phyloP scores from a whole-genome alignment of 2,113 vertebrate genomes.

The Microcebus ravelobensis region DNA sequence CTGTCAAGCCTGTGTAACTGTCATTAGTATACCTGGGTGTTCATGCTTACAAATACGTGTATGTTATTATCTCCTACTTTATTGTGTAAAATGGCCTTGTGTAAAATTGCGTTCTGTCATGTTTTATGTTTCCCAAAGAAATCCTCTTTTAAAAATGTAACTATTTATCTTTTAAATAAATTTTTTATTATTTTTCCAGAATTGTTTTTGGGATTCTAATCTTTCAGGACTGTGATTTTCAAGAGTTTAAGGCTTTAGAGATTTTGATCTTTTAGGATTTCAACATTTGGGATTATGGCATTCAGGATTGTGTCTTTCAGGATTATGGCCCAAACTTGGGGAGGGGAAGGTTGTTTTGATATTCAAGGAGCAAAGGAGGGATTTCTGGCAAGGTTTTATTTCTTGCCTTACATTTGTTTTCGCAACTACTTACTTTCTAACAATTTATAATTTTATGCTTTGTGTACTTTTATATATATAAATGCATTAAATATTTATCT shows the following conservation, averaged over 20 bases:
- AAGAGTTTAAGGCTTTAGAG: neutral
- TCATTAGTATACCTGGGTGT: neutral
- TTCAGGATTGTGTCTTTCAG: neutral
- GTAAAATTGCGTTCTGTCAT: neutral
- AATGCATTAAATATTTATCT: neutral
- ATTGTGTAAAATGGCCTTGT: neutral
- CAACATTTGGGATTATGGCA: neutral
- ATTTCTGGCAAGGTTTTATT: neutral
- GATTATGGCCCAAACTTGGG: neutral
- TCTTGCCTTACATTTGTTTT: neutral
- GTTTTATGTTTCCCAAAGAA: neutral
- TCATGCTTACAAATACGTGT: neutral
- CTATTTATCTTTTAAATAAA: neutral
- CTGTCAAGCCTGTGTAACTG: neutral
- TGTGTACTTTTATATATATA: neutral
- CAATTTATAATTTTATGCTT: neutral
- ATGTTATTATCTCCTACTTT: neutral
- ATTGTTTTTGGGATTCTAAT: neutral
- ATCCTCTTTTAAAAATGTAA: neutral
- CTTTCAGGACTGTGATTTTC: neutral
- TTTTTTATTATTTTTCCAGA: neutral
- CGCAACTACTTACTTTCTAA: neutral
- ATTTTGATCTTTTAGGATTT: neutral
- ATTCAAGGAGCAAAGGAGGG: rapidly evolving
- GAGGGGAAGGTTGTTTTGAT: neutral